Conservation (phyloP, 2,113 vertebrate genomes). For the Cariama cristata region DNA sequence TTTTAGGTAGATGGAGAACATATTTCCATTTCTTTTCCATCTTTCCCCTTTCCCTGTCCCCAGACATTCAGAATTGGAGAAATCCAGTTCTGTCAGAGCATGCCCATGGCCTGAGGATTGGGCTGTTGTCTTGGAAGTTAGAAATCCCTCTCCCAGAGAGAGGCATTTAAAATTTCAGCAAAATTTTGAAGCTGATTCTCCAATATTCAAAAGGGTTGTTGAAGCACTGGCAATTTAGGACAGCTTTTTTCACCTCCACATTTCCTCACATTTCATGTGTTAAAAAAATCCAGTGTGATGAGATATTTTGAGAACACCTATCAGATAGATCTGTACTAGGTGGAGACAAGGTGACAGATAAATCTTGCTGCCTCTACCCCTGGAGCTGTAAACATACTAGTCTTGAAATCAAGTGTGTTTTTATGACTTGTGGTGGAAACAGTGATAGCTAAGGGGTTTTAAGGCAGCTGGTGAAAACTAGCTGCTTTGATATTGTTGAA, state of each 20-base stretch:
- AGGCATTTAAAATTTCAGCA: background rate
- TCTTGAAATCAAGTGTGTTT: background rate
- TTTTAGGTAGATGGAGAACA: background rate
- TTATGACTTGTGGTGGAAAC: background rate
- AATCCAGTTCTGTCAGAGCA: background rate
- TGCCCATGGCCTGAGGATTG: background rate
- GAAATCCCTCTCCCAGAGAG: background rate
- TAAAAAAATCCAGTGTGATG: background rate
- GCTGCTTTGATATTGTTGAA: background rate
- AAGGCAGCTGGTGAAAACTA: background rate
- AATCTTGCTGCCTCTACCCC: constrained; percentile 1
- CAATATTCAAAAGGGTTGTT: background rate
- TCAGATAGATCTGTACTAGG: background rate
- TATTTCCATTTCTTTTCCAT: background rate
- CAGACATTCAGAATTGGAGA: background rate
- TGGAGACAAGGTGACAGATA: constrained; percentile 41
- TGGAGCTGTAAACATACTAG: constrained; percentile 24
- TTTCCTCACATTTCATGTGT: background rate
- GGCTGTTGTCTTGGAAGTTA: background rate
- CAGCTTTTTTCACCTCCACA: background rate
- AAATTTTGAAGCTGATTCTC: background rate
- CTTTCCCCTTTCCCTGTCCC: background rate
- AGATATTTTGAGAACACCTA: constrained; percentile 47
- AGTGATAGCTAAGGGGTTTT: background rate
- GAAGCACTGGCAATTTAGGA: background rate